Evolutionary conservation across 2,113 vertebrate species (phyloP).

Genomic region (Microcebus tavaratra): DNA sequence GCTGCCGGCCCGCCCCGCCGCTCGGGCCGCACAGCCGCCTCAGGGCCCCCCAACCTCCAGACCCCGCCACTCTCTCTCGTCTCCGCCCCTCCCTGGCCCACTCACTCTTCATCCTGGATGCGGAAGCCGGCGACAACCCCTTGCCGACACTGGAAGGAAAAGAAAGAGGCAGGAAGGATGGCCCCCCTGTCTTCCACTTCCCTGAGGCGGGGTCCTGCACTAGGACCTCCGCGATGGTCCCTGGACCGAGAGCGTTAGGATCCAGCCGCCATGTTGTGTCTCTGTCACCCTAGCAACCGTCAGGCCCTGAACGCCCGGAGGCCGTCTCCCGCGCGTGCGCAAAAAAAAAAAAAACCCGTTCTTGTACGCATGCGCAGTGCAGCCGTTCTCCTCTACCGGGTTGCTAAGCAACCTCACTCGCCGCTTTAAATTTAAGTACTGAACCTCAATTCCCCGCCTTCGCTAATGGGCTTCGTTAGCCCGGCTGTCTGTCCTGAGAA

Average conservation of each 20-base stretch:
- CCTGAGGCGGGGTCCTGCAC: neutral
- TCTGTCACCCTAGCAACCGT: slow-evolving; percentile 85
- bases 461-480: rapidly evolving
- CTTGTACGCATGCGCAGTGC: rapidly evolving
- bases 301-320: neutral
- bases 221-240: neutral
- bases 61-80: neutral
- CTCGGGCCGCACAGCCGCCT: neutral
- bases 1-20: too few relatives aligned
- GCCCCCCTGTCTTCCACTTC: neutral
- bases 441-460: neutral
- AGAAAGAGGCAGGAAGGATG: neutral
- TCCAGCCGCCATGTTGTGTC: slow-evolving; percentile 81
- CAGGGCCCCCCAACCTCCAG: rapidly evolving
- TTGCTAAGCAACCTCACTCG: neutral
- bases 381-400: rapidly evolving
- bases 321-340: neutral
- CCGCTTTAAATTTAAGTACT: rapidly evolving
- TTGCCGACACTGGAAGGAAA: neutral
- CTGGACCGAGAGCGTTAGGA: neutral
- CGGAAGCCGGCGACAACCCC: neutral
- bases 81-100: neutral
- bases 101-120: slow-evolving; percentile 82
- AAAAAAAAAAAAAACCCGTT: too few relatives aligned
- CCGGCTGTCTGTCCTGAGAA: neutral